These are phyloP conservation scores for Phania funesta DNA, from an alignment of 2,888 invertebrate species.

Conservation along the genomic window DNA sequence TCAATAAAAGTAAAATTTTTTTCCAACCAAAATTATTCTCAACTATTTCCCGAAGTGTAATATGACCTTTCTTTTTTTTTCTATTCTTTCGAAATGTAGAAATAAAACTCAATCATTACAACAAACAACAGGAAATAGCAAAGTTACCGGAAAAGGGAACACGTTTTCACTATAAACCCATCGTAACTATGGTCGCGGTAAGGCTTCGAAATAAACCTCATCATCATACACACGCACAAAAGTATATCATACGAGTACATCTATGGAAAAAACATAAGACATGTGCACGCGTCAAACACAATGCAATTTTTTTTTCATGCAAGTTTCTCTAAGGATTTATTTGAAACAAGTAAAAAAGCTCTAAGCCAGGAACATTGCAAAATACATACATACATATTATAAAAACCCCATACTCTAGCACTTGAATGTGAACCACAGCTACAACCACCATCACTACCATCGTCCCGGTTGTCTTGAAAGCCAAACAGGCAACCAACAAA, in stretches of 20 bases:
- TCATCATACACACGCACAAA: neutral
- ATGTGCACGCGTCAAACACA: constrained; percentile 65
- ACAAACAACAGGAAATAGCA: constrained; percentile 59
- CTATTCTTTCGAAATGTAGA: neutral
- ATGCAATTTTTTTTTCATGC: constrained; percentile 55
- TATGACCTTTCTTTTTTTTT: neutral
- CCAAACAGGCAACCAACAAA: constrained; percentile 50
- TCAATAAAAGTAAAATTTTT: too few species aligned
- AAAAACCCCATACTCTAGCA: constrained; percentile 1
- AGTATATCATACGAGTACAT: constrained; percentile 37
- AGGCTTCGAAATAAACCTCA: constrained; percentile 9
- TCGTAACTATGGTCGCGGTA: constrained; percentile 57
- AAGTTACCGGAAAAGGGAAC: constrained; percentile 51
- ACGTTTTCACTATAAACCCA: constrained; percentile 45
- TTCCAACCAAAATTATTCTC: too few species aligned
- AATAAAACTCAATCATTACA: constrained; percentile 37
- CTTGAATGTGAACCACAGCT: constrained; percentile 43
- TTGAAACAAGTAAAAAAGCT: constrained; percentile 39
- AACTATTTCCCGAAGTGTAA: constrained; percentile 14
- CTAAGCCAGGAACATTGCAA: constrained; percentile 15
- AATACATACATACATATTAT: neutral
- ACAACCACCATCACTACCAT: constrained; percentile 48
- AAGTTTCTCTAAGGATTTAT: constrained; percentile 17
- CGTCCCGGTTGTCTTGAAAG: constrained; percentile 1
- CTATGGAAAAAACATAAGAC: constrained; percentile 30